A percentile compares a stretch with the other conserved stretches of the same genome.
These are phyloP conservation scores for Pterostichus niger DNA, from an alignment of 2,888 invertebrate species.

Conservation along the genomic window DNA sequence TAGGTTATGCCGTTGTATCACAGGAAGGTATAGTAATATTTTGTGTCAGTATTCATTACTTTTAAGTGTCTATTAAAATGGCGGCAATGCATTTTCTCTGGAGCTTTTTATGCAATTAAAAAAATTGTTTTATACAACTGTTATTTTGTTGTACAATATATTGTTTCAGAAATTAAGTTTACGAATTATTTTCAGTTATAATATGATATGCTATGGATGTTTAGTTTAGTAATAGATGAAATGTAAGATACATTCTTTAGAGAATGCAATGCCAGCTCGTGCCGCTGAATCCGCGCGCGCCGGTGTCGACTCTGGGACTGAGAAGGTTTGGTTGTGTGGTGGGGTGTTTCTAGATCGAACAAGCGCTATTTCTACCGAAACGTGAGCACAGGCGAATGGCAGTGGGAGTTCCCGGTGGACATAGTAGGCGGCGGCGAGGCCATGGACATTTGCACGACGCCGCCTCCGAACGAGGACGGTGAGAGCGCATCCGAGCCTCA, in stretches of 20 bases:
- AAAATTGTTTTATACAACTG: too few relatives aligned
- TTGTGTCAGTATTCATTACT: slow-evolving; percentile 64
- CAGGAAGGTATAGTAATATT: slow-evolving; percentile 67
- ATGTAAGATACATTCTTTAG: not conserved
- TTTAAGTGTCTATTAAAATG: slow-evolving; percentile 41
- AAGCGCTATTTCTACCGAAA: slow-evolving; percentile 85
- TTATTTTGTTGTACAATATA: too few relatives aligned
- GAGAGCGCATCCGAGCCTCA: slow-evolving; percentile 61
- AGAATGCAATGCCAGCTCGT: slow-evolving; percentile 8
- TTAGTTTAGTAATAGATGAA: not conserved
- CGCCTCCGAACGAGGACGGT: slow-evolving; percentile 77
- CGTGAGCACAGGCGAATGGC: slow-evolving; percentile 79
- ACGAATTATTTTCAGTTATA: too few relatives aligned
- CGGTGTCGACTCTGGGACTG: slow-evolving; percentile 4
- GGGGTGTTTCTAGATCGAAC: slow-evolving; percentile 79
- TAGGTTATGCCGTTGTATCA: slow-evolving; percentile 58
- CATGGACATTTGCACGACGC: slow-evolving; percentile 82
- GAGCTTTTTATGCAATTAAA: too few relatives aligned
- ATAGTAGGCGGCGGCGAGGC: slow-evolving; percentile 79
- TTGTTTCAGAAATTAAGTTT: too few relatives aligned
- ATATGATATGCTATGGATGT: not conserved
- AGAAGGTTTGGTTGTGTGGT: slow-evolving; percentile 20
- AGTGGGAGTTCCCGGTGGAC: slow-evolving; percentile 83
- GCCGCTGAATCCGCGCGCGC: slow-evolving; percentile 1
- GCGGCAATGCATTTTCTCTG: slow-evolving; percentile 17